A percentile compares a stretch with the other conserved stretches of the same genome.
Evolutionary conservation across 2,113 vertebrate species (phyloP).

Genomic region (Gobius niger): DNA sequence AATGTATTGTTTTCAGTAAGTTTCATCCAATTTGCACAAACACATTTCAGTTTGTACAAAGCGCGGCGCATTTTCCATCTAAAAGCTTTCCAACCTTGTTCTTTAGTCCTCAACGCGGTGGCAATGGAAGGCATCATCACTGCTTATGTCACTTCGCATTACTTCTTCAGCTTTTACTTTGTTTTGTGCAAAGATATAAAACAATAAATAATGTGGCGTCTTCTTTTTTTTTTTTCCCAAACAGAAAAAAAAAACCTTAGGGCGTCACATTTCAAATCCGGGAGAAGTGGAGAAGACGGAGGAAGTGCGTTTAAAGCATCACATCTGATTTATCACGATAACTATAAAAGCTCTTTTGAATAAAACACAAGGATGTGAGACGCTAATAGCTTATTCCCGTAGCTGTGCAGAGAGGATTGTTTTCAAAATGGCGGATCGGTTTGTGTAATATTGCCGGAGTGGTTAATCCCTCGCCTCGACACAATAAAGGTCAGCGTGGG

Average conservation of each 20-base stretch:
- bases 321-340: background rate
- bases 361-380: background rate
- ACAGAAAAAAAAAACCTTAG: constrained; percentile 15
- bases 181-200: background rate
- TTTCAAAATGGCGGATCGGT: background rate
- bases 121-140: background rate
- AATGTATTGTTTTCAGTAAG: too few relatives aligned
- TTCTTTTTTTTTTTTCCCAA: background rate
- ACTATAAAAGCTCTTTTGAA: background rate
- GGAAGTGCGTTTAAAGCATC: background rate
- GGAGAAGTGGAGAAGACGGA: background rate
- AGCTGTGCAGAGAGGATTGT: background rate
- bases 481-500: background rate
- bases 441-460: background rate
- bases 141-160: background rate
- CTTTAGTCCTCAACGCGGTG: background rate
- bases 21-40: background rate
- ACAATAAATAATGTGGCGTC: constrained; percentile 17
- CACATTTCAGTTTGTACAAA: background rate
- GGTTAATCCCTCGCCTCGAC: background rate
- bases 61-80: background rate
- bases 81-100: background rate
- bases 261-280: constrained; percentile 18
- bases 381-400: background rate
- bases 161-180: background rate